Evolutionary conservation across 1,140 invertebrate species (phyloP).

Genomic region (Chrysoperla carnea): DNA sequence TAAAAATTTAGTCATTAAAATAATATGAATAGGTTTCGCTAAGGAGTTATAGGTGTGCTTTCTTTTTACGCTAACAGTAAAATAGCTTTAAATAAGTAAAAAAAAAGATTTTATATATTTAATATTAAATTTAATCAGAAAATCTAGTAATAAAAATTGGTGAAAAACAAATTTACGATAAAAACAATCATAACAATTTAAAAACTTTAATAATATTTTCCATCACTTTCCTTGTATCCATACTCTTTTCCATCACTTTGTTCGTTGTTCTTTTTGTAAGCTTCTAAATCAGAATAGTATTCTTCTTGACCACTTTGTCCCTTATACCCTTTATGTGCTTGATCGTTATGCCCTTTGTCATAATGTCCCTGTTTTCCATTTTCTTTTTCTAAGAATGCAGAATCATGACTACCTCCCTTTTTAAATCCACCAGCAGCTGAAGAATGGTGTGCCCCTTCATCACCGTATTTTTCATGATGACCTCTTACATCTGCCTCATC

Average conservation of each 20-base stretch:
- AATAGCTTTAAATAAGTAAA: too few relatives aligned
- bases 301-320: constrained; percentile 24
- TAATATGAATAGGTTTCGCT: too few relatives aligned
- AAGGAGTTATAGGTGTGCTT: too few relatives aligned
- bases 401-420: constrained; percentile 28
- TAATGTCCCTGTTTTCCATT: constrained; percentile 24
- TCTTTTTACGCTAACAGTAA: too few relatives aligned
- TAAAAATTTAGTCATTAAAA: too few relatives aligned
- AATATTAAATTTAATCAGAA: too few relatives aligned
- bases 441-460: constrained; percentile 26
- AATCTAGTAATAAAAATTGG: too few relatives aligned
- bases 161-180: too few relatives aligned
- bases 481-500: constrained; percentile 46
- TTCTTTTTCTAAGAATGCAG: constrained; percentile 22
- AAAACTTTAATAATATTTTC: not conserved
- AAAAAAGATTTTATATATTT: too few relatives aligned
- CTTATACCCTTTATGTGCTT: constrained; percentile 22
- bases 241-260: constrained; percentile 23
- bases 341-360: constrained; percentile 25
- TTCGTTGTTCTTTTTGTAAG: constrained; percentile 11
- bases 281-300: constrained; percentile 11
- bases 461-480: constrained; percentile 33
- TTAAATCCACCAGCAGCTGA: constrained; percentile 24
- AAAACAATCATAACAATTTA: too few relatives aligned
- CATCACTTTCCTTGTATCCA: constrained; percentile 12